Conservation (phyloP, 2,113 vertebrate genomes). For the Uria lomvia region DNA sequence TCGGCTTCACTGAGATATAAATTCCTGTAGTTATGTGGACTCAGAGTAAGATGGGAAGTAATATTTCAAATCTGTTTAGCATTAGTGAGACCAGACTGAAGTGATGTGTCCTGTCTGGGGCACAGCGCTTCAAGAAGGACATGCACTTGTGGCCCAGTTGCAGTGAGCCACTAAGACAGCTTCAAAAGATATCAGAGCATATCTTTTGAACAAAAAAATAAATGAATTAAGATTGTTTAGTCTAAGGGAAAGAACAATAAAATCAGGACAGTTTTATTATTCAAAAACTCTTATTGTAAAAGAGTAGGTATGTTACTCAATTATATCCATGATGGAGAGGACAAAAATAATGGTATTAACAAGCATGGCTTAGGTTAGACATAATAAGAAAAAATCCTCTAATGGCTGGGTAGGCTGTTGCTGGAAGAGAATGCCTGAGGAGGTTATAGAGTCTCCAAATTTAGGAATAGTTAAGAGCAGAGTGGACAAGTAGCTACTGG, state of each 20-base stretch:
- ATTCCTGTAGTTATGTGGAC: not conserved
- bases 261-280: not conserved
- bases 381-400: not conserved
- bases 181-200: not conserved
- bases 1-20: not conserved
- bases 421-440: not conserved
- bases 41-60: not conserved
- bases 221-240: not conserved
- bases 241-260: not conserved
- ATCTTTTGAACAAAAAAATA: not conserved
- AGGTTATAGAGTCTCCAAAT: not conserved
- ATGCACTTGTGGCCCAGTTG: not conserved
- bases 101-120: not conserved
- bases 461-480: not conserved
- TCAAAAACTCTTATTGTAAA: not conserved
- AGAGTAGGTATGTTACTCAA: not conserved
- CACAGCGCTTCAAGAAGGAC: not conserved
- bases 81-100: not conserved
- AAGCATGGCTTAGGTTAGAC: not conserved
- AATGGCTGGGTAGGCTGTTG: not conserved
- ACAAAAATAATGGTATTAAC: not conserved
- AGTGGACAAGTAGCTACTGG: not conserved
- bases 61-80: not conserved
- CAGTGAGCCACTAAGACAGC: not conserved
- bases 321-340: not conserved